These are phyloP conservation scores for Neelides sp. DNA, from an alignment of 1,140 invertebrate genomes.

Conservation along the genomic window DNA sequence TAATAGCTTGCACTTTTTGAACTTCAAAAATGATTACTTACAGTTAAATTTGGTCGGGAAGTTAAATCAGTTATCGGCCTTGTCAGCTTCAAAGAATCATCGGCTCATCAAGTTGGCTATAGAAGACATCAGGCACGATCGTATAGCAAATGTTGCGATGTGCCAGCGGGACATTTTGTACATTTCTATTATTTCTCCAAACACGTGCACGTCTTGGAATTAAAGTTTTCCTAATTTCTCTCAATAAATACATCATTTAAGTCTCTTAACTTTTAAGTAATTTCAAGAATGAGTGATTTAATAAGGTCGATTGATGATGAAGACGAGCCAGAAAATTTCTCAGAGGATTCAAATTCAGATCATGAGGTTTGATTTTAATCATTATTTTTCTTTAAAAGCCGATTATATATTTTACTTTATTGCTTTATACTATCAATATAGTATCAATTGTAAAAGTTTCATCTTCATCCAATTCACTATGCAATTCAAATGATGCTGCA, in stretches of 20 bases:
- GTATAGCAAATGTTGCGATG: no score
- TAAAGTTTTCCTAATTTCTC: neutral
- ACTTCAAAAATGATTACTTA: no score
- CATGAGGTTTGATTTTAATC: conserved; percentile 15
- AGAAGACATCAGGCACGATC: no score
- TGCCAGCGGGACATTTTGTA: no score
- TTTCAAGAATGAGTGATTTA: conserved; percentile 15
- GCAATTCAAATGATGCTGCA: no score
- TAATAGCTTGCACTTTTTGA: no score
- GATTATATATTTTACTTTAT: neutral
- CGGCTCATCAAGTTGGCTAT: no score
- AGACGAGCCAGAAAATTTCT: conserved; percentile 16
- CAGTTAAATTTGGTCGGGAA: no score
- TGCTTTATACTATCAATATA: neutral
- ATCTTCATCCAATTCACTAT: conserved; percentile 4
- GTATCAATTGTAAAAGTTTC: neutral
- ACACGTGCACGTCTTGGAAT: no score
- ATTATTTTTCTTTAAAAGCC: neutral
- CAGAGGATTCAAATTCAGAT: conserved; percentile 26
- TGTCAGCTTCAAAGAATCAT: no score
- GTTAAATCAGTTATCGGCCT: no score
- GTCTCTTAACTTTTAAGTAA: neutral
- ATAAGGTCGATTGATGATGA: conserved; percentile 28
- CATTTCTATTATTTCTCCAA: no score
- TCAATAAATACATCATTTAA: neutral